Conservation (phyloP, 2,797 vertebrate genomes). For the Schizothorax lantsangensis region DNA sequence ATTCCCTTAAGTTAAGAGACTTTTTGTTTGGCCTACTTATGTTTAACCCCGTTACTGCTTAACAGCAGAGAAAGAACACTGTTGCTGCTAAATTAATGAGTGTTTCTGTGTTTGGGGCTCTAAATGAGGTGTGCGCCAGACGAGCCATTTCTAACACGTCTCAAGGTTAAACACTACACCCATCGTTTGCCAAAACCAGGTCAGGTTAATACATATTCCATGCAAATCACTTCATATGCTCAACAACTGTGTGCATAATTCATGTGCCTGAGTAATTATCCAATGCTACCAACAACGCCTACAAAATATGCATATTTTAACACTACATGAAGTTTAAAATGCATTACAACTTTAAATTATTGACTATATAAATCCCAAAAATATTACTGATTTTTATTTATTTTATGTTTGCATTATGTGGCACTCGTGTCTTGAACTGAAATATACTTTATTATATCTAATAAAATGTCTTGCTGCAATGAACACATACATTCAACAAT, state of each 20-base stretch:
- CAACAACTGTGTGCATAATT: background rate
- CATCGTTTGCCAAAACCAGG: conserved; percentile 10
- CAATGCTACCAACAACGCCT: background rate
- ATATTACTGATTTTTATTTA: background rate
- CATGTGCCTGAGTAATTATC: background rate
- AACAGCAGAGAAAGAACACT: conserved; percentile 36
- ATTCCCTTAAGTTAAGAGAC: conserved; percentile 48
- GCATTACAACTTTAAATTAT: background rate
- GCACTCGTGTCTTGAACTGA: background rate
- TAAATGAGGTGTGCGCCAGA: conserved; percentile 19
- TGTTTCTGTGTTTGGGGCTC: background rate
- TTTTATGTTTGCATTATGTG: background rate
- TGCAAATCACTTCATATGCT: background rate
- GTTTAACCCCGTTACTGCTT: conserved; percentile 47
- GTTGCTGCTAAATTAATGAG: conserved; percentile 39
- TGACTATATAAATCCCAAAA: background rate
- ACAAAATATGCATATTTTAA: background rate
- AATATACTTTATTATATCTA: background rate
- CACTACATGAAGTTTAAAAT: background rate
- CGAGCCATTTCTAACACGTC: background rate
- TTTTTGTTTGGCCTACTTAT: conserved; percentile 57
- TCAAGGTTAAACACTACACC: conserved; percentile 29
- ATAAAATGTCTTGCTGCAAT: background rate
- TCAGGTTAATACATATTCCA: background rate
- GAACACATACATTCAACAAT: background rate